Percentiles rank a stretch among this genome's conserved stretches.
Evolutionary conservation across 2,888 invertebrate genomes (phyloP).

Genomic region (Eulithis testata): DNA sequence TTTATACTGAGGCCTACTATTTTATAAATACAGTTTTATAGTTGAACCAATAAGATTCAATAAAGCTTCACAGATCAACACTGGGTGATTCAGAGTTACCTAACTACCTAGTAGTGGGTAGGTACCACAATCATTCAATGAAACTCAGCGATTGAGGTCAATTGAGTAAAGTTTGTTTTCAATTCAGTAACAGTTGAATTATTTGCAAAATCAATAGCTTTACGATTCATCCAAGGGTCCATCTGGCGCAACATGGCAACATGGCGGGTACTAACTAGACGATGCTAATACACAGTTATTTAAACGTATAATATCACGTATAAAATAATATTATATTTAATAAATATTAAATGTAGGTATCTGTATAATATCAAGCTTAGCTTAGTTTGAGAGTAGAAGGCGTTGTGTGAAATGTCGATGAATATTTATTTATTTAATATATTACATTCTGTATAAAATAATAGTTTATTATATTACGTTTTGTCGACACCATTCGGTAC

Average conservation of each 20-base stretch:
- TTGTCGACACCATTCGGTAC: too few relatives aligned
- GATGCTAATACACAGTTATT: neutral
- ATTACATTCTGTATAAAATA: too few relatives aligned
- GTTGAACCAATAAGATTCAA: too few relatives aligned
- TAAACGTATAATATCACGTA: too few relatives aligned
- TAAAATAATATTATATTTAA: too few relatives aligned
- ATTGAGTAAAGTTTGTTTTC: conserved; percentile 26
- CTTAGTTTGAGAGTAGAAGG: too few relatives aligned
- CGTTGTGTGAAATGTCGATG: too few relatives aligned
- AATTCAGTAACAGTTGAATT: conserved; percentile 21
- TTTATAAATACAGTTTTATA: neutral
- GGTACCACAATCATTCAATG: conserved; percentile 23
- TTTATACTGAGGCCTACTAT: neutral
- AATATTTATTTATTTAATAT: too few relatives aligned
- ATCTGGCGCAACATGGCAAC: neutral
- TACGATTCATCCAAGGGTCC: neutral
- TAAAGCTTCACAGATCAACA: conserved; percentile 10
- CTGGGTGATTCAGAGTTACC: conserved; percentile 15
- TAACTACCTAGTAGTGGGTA: neutral
- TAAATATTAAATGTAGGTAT: too few relatives aligned
- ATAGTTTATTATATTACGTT: too few relatives aligned
- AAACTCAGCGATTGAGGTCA: conserved; percentile 16
- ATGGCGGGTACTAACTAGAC: conserved; percentile 5
- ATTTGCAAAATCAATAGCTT: conserved; percentile 28
- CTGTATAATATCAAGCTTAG: too few relatives aligned